Base-by-base conservation (phyloP, 2,888 invertebrate species). In the Drosophila mimica region DNA sequence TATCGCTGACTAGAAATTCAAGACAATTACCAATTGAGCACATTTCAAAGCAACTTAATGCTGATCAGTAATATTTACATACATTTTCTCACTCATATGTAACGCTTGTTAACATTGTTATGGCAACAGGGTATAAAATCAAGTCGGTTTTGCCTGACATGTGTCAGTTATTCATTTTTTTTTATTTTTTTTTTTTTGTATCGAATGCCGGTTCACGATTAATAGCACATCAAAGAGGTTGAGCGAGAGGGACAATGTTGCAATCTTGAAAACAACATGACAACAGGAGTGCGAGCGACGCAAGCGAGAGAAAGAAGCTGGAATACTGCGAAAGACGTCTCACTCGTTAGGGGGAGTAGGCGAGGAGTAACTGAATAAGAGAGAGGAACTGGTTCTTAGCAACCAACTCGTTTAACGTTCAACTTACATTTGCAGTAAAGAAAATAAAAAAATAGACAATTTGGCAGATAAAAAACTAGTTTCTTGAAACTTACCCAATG, bases 381-480 rank as follows among this genome's bases (percentile, higher is more conserved):
- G 28, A 20, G 36, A 60, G 36, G 46, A 83, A 83, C 83, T 88
- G 83, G 83, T 83, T 83, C 83, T 83, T 77, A 77, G 85, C 83
- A 74, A 82, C 80, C 66, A 88, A 88, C 83, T 85, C 73, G 83
- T 88, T 85, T 83, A 68, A 54, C 60, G 81, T 78, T 72, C 59
- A 62, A 60, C 63, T 64, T 49, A 46, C 62, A 62, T 54, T 76
- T 65, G 65, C 70, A 73, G 65, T 60, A 65, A 64, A 58, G 8
- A 46, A 40, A 61, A 67, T 25, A 58, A 51, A 67, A 63, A 67
- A 52, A 62, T 46, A 58, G 34, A 13, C 53, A 58, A 51, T 57
- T 67, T 52, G 48, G 40, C 49, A 33, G 67, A 57, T 40, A 59
- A 46, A 36, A 65, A 82, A 87, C 82, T 82, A 68, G 79, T 68